Percentiles rank a stretch among this genome's conserved stretches.
Evolutionary conservation across 2,113 vertebrate genomes (phyloP).

Genomic region (Strix aluco): DNA sequence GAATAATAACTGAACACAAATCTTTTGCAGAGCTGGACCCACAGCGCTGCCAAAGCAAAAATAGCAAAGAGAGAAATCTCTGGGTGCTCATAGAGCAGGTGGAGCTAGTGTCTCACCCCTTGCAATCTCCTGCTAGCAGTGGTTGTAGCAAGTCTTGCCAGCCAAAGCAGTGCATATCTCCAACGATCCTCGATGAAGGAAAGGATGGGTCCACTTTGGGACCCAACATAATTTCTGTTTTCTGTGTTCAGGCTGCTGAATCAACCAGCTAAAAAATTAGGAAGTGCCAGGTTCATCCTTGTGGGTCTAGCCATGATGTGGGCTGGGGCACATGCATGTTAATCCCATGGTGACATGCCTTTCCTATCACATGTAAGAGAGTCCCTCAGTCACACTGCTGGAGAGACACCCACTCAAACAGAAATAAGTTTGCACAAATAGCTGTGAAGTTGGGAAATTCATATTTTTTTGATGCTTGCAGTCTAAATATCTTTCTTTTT

Average conservation of each 20-base stretch:
- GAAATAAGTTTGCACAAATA: background rate
- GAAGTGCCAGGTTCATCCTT: background rate
- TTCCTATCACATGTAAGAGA: background rate
- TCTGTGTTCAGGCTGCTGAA: background rate
- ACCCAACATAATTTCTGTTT: background rate
- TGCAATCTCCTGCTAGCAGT: background rate
- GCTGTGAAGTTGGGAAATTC: background rate
- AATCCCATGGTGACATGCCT: background rate
- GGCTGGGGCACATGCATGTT: too few species aligned
- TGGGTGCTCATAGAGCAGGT: rapidly evolving
- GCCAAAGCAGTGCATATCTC: background rate
- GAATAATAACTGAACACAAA: background rate
- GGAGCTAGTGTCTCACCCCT: background rate
- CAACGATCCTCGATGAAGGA: rapidly evolving
- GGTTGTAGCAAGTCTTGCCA: background rate
- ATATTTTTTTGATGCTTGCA: background rate
- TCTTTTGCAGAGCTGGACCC: background rate
- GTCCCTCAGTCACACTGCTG: rapidly evolving
- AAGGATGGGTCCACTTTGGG: background rate
- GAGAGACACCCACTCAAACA: background rate
- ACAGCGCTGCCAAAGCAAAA: background rate
- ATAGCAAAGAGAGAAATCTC: background rate
- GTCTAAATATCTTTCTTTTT: background rate
- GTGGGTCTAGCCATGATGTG: rapidly evolving
- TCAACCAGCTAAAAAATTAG: background rate